These are phyloP conservation scores for Tachysurus fulvidraco DNA, from an alignment of 2,113 vertebrate genomes.

Conservation along the genomic window DNA sequence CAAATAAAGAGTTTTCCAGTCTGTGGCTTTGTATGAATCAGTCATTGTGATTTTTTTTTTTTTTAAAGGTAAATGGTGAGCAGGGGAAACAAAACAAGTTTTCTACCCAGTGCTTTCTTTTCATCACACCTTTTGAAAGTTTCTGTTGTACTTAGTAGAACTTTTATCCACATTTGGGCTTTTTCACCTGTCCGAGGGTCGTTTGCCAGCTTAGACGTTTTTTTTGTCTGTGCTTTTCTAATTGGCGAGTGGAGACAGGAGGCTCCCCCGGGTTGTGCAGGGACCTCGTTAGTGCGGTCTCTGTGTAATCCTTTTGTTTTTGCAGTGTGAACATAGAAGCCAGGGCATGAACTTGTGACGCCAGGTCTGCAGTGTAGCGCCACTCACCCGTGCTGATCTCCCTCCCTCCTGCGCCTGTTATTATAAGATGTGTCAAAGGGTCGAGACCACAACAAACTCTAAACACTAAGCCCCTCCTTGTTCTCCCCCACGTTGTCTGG, in stretches of 20 bases:
- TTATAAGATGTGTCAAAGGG: slow-evolving; percentile 43
- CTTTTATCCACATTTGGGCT: slow-evolving; percentile 10
- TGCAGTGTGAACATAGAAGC: slow-evolving; percentile 78
- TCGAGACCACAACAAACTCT: slow-evolving; percentile 34
- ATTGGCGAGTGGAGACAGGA: slow-evolving; percentile 82
- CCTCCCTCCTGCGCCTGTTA: slow-evolving; percentile 44
- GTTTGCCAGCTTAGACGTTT: slow-evolving; percentile 73
- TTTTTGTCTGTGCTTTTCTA: slow-evolving; percentile 75
- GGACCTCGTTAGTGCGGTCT: slow-evolving; percentile 78
- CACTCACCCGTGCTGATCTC: slow-evolving; percentile 49
- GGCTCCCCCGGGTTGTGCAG: slow-evolving; percentile 80
- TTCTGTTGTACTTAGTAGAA: neutral
- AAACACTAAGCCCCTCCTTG: neutral
- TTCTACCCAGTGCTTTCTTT: neutral
- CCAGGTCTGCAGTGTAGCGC: slow-evolving; percentile 33
- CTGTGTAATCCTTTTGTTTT: slow-evolving; percentile 81
- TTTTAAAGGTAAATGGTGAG: neutral
- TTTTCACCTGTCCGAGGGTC: slow-evolving; percentile 60
- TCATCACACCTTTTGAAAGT: neutral
- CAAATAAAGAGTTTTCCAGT: neutral
- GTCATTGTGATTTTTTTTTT: neutral
- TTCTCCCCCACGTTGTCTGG: neutral
- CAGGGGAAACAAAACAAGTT: neutral
- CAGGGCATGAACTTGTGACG: slow-evolving; percentile 79
- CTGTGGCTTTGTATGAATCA: neutral